phyloP scores from a whole-genome alignment of 2,888 invertebrate species.

The Epinotia bilunana region DNA sequence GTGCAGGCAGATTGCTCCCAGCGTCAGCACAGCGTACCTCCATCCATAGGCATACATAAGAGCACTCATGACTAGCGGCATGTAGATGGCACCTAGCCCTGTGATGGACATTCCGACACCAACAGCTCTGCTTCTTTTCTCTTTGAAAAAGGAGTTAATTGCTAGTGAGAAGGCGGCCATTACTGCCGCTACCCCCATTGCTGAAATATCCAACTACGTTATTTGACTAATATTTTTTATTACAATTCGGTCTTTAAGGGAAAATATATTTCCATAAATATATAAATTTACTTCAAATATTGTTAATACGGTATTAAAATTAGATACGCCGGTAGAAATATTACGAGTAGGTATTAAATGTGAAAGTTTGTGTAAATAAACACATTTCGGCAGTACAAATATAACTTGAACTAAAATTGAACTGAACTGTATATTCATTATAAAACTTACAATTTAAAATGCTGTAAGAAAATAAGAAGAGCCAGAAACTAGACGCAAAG shows the following conservation, averaged over 20 bases:
- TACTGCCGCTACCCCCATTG: slow-evolving; percentile 85
- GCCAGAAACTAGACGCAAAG: slow-evolving; percentile 81
- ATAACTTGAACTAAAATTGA: background rate
- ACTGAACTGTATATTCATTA: background rate
- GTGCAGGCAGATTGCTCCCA: slow-evolving; percentile 86
- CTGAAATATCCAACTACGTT: slow-evolving; percentile 70
- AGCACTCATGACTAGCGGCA: slow-evolving; percentile 85
- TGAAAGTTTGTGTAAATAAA: too few relatives aligned
- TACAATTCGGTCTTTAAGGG: too few relatives aligned
- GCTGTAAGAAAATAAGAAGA: slow-evolving; percentile 87
- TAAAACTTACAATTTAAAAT: slow-evolving; percentile 87
- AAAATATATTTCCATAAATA: too few relatives aligned
- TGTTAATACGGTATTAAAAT: too few relatives aligned
- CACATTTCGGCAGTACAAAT: too few relatives aligned
- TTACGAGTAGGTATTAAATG: too few relatives aligned
- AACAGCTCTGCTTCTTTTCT: slow-evolving; percentile 85
- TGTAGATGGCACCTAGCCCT: slow-evolving; percentile 87
- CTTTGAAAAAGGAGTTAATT: slow-evolving; percentile 86
- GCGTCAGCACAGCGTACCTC: slow-evolving; percentile 85
- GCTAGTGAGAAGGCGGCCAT: slow-evolving; percentile 86
- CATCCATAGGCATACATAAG: slow-evolving; percentile 84
- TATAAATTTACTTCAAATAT: too few relatives aligned
- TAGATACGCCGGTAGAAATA: too few relatives aligned
- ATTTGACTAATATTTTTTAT: background rate
- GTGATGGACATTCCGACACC: slow-evolving; percentile 87